phyloP scores from a whole-genome alignment of 2,888 invertebrate genomes.

The Trissonchulus sp. region DNA sequence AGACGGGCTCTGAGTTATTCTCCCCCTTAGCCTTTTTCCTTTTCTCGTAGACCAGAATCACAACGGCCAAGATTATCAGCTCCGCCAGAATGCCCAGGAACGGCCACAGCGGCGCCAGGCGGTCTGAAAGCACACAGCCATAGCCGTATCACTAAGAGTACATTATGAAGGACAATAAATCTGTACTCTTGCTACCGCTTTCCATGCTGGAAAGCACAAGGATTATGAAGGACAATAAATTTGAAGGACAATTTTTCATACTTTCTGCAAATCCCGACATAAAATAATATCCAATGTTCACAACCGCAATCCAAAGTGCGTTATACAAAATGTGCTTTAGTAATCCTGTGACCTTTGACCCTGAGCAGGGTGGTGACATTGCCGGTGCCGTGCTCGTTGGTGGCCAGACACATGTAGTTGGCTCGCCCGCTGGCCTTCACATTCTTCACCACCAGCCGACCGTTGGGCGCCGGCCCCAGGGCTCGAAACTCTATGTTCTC shows the following conservation, averaged over 20 bases:
- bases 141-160: not conserved
- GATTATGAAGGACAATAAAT: too few relatives aligned
- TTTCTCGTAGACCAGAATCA: not conserved
- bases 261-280: too few relatives aligned
- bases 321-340: too few relatives aligned
- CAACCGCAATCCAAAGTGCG: too few relatives aligned
- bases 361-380: constrained; percentile 3
- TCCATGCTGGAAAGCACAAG: too few relatives aligned
- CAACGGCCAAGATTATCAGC: not conserved
- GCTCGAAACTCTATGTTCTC: not conserved
- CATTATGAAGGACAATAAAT: not conserved
- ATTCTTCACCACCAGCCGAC: not conserved
- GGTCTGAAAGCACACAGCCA: not conserved
- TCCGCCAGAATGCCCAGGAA: not conserved
- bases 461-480: not conserved
- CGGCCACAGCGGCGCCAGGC: not conserved
- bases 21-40: not conserved
- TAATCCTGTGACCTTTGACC: constrained; percentile 4
- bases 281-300: too few relatives aligned
- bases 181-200: too few relatives aligned
- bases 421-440: not conserved
- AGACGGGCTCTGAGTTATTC: not conserved
- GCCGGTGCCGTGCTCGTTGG: constrained; percentile 3
- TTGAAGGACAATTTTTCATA: too few relatives aligned
- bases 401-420: constrained; percentile 24